Conservation (phyloP, 1,140 invertebrate species). For the Drosophila varians region DNA sequence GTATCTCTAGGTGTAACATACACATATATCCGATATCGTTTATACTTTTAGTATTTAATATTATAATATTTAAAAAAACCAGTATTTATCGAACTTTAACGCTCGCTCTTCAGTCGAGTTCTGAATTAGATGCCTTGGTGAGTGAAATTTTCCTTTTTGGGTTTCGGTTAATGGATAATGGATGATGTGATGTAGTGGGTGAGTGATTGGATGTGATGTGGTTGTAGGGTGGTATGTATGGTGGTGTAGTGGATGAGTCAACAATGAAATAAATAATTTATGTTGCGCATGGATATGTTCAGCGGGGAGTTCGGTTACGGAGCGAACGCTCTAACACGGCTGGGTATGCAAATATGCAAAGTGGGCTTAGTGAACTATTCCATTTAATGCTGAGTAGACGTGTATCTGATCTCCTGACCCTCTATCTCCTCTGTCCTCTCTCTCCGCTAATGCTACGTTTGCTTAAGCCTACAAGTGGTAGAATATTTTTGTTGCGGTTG, state of each 20-base stretch:
- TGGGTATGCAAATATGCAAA: constrained; percentile 41
- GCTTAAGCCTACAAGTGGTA: constrained; percentile 57
- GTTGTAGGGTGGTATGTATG: background rate
- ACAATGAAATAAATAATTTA: constrained; percentile 80
- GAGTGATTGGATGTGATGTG: background rate
- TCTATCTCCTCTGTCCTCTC: constrained; percentile 17
- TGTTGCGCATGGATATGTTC: constrained; percentile 77
- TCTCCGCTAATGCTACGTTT: constrained; percentile 52
- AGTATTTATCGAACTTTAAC: constrained; percentile 80
- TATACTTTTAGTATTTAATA: constrained; percentile 56
- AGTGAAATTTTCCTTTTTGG: background rate
- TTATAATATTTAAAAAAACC: constrained; percentile 56
- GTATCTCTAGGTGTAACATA: constrained; percentile 64
- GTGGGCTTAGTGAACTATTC: constrained; percentile 61
- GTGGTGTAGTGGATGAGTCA: constrained; percentile 55
- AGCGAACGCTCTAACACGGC: constrained; percentile 57
- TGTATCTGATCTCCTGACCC: constrained; percentile 48
- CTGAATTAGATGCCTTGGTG: constrained; percentile 52
- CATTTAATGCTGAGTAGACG: constrained; percentile 58
- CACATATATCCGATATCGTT: constrained; percentile 58
- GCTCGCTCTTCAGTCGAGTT: constrained; percentile 78
- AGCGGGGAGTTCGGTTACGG: constrained; percentile 42
- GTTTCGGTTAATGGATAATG: constrained; percentile 5
- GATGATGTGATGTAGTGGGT: constrained; percentile 6
- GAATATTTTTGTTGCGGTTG: constrained; percentile 54